Percentiles rank a stretch among this genome's conserved stretches.
Conservation (phyloP, 2,113 vertebrate genomes). For the Poeciliopsis prolifica region DNA sequence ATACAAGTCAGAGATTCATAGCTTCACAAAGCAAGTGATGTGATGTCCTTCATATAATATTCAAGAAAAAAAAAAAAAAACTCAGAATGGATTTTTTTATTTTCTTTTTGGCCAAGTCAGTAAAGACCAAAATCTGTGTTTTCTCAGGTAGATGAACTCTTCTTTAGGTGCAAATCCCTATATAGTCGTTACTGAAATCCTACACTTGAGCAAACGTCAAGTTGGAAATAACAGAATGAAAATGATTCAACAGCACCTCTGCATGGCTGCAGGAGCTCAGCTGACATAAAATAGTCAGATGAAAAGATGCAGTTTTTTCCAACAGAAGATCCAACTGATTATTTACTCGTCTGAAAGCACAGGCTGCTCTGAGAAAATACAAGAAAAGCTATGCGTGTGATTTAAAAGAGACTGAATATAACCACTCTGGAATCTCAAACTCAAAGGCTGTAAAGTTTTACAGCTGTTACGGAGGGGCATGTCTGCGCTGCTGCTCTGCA, state of each 20-base stretch:
- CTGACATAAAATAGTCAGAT: conserved; percentile 28
- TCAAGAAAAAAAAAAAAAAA: background rate
- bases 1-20: background rate
- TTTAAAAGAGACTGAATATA: background rate
- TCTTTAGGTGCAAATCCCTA: conserved; percentile 48
- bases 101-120: conserved; percentile 9
- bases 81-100: background rate
- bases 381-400: background rate
- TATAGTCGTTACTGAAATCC: conserved; percentile 42
- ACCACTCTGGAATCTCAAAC: background rate
- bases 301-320: conserved; percentile 19
- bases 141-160: conserved; percentile 38
- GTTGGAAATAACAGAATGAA: conserved; percentile 56
- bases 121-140: conserved; percentile 40
- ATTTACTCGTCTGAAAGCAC: conserved; percentile 8
- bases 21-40: background rate
- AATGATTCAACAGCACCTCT: conserved; percentile 76
- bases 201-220: conserved; percentile 34
- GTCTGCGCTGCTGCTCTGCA: conserved; percentile 30
- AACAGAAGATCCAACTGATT: conserved; percentile 22
- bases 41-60: background rate
- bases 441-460: background rate
- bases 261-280: conserved; percentile 58
- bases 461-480: conserved; percentile 17
- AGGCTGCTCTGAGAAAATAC: conserved; percentile 5